Percentiles rank a stretch among this genome's conserved stretches.
phyloP scores from a whole-genome alignment of 2,113 vertebrate species.

The Dipodomys ordii region DNA sequence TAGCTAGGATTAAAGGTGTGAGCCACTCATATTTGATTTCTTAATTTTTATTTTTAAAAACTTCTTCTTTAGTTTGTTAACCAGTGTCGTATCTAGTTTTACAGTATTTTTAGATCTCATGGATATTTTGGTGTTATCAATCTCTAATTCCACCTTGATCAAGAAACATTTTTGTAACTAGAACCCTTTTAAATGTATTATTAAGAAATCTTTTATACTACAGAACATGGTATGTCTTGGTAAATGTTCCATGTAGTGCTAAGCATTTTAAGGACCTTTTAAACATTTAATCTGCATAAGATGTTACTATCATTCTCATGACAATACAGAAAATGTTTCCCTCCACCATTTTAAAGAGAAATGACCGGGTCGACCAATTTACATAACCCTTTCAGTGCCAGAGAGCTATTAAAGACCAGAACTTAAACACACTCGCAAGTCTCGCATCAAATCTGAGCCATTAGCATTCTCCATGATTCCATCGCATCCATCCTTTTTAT shows the following conservation, averaged over 20 bases:
- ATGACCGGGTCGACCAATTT: neutral
- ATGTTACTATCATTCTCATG: neutral
- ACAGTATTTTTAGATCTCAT: slow-evolving; percentile 8
- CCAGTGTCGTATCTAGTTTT: neutral
- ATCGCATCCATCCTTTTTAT: neutral
- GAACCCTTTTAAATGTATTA: slow-evolving; percentile 13
- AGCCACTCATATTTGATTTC: too few relatives aligned
- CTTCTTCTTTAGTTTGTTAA: slow-evolving; percentile 49
- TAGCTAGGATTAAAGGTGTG: too few relatives aligned
- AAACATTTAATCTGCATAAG: slow-evolving; percentile 29
- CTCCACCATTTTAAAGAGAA: slow-evolving; percentile 19
- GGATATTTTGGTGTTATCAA: neutral
- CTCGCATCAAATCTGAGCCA: neutral
- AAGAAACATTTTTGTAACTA: slow-evolving; percentile 42
- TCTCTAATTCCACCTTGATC: neutral
- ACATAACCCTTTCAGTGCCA: neutral
- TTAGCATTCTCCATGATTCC: neutral
- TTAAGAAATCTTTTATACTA: neutral
- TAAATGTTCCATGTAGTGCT: neutral
- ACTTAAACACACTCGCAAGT: neutral
- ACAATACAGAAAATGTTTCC: slow-evolving; percentile 19
- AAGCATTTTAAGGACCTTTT: slow-evolving; percentile 17
- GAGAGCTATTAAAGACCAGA: slow-evolving; percentile 11
- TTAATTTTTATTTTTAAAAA: slow-evolving; percentile 10
- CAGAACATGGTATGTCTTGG: neutral